Conservation (phyloP, 2,797 vertebrate species). For the Telmatherina bonti region DNA sequence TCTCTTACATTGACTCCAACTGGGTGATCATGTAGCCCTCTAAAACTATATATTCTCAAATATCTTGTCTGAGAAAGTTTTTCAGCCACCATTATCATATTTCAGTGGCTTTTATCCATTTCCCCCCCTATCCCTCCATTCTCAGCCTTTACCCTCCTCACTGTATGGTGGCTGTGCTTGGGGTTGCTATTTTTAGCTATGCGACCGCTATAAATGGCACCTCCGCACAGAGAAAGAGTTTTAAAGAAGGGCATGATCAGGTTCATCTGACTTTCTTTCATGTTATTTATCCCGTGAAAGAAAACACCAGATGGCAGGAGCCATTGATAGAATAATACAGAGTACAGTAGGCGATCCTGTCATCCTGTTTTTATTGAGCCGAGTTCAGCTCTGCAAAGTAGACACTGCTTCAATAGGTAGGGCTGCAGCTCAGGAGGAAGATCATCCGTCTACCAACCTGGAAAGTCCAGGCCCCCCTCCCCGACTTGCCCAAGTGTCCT, state of each 20-base stretch:
- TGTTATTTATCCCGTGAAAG: constrained; percentile 41
- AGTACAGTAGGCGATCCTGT: no score
- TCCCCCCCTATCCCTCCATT: constrained; percentile 18
- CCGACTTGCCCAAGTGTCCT: no score
- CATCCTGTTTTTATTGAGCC: no score
- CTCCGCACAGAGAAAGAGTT: constrained; percentile 57
- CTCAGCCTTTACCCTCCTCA: constrained; percentile 42
- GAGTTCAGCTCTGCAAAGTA: no score
- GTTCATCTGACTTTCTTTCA: constrained; percentile 44
- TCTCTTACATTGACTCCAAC: no score
- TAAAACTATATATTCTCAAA: not conserved
- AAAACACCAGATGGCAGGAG: constrained; percentile 2
- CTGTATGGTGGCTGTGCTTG: constrained; percentile 72
- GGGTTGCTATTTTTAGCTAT: constrained; percentile 77
- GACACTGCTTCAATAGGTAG: no score
- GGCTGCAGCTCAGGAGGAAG: no score
- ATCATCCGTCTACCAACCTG: no score
- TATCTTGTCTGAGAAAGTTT: not conserved
- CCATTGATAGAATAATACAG: not conserved
- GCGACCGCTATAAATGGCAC: constrained; percentile 78
- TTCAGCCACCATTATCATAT: not conserved
- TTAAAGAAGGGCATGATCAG: constrained; percentile 65
- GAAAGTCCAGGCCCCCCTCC: no score
- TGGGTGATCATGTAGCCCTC: no score
- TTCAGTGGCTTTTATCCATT: constrained; percentile 7